Evolutionary conservation across 2,797 vertebrate species (phyloP).

Genomic region (Darevskia nairensis): DNA sequence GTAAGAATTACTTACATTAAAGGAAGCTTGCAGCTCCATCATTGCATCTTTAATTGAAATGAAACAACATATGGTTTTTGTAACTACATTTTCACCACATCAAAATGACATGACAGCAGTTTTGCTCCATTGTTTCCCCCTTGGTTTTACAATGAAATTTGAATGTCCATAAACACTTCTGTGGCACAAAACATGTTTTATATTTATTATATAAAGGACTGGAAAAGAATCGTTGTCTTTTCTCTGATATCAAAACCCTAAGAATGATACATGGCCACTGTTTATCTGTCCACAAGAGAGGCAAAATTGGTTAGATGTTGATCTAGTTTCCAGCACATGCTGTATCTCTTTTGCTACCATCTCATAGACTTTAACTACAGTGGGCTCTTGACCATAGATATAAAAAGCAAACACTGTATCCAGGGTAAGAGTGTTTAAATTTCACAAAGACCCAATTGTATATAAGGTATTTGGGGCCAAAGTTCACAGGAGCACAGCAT

Average conservation of each 20-base stretch:
- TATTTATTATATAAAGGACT: not conserved
- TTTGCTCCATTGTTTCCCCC: not conserved
- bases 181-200: rapidly evolving
- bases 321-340: not conserved
- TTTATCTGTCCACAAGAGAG: not conserved
- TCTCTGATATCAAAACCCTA: not conserved
- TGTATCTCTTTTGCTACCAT: not conserved
- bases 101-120: not conserved
- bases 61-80: conserved; percentile 25
- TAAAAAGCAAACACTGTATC: too few relatives aligned
- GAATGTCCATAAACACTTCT: not conserved
- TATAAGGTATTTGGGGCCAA: not conserved
- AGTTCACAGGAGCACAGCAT: not conserved
- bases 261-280: not conserved
- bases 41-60: conserved; percentile 33
- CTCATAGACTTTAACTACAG: not conserved
- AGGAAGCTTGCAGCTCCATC: conserved; percentile 24
- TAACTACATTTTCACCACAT: conserved; percentile 24
- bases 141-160: not conserved
- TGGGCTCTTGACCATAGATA: too few relatives aligned
- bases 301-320: not conserved
- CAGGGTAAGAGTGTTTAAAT: not conserved
- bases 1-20: conserved; percentile 36
- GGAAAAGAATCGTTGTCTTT: not conserved
- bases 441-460: not conserved